These are phyloP conservation scores for Psittacara wagleri DNA, from an alignment of 2,113 vertebrate genomes.

Conservation along the genomic window DNA sequence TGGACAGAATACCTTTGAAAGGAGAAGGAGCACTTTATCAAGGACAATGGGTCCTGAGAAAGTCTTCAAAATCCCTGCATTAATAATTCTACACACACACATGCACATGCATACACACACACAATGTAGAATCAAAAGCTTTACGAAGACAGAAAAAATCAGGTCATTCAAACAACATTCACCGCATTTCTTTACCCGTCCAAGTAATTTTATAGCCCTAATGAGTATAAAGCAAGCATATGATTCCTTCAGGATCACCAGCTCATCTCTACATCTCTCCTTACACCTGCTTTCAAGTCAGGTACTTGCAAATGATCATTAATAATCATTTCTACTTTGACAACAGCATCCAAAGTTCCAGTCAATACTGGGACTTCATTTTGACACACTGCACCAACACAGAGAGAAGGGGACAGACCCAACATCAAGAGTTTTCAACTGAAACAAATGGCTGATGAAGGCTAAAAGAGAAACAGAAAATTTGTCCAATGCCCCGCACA, in stretches of 20 bases:
- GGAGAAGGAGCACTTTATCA: not conserved
- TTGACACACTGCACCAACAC: not conserved
- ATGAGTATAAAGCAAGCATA: not conserved
- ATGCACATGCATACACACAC: fast-evolving
- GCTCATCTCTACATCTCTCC: not conserved
- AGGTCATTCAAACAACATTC: not conserved
- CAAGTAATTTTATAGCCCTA: not conserved
- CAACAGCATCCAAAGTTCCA: not conserved
- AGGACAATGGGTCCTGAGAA: not conserved
- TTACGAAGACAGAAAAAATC: not conserved
- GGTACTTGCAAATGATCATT: not conserved
- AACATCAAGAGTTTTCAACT: not conserved
- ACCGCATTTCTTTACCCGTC: not conserved
- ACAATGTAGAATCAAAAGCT: not conserved
- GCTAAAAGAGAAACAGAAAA: not conserved
- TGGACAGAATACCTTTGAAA: not conserved
- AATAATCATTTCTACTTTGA: not conserved
- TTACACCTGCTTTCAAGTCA: not conserved
- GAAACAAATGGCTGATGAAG: not conserved
- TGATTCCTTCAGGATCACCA: not conserved
- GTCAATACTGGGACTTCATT: not conserved
- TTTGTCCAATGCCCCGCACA: not conserved
- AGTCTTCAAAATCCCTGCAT: not conserved
- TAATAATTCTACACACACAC: not conserved
- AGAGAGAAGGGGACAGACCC: not conserved